Evolutionary conservation across 2,888 invertebrate genomes (phyloP).

Genomic region (Caenorhabditis wallacei): DNA sequence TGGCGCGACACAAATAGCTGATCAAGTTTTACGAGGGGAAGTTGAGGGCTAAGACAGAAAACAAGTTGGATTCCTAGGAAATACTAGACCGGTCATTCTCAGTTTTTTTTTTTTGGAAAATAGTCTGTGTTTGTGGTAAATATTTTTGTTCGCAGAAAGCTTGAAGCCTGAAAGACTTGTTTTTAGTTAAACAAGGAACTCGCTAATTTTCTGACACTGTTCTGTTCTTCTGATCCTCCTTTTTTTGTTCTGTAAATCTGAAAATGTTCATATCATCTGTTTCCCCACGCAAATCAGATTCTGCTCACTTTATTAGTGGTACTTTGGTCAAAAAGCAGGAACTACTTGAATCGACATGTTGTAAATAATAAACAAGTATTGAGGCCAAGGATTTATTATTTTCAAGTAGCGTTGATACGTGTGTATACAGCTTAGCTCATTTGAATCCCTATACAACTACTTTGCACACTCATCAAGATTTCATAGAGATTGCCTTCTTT

Average conservation of each 20-base stretch:
- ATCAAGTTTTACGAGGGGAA: conserved; percentile 16
- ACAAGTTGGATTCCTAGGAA: conserved; percentile 22
- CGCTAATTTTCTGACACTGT: neutral
- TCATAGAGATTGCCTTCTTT: conserved; percentile 25
- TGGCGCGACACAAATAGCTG: conserved; percentile 4
- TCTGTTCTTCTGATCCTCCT: neutral
- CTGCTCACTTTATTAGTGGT: conserved; percentile 1
- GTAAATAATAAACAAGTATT: conserved; percentile 60
- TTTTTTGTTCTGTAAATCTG: neutral
- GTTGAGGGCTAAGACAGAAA: neutral
- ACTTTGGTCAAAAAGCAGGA: conserved; percentile 36
- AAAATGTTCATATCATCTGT: neutral
- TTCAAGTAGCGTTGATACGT: conserved; percentile 10
- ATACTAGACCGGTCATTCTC: conserved; percentile 23
- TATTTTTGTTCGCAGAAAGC: conserved; percentile 24
- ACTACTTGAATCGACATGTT: conserved; percentile 24
- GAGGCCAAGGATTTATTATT: neutral
- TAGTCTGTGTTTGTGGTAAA: conserved; percentile 1
- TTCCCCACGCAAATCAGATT: neutral
- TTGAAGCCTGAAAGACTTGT: neutral
- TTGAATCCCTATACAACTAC: neutral
- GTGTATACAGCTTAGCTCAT: conserved; percentile 10
- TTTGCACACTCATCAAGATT: conserved; percentile 21
- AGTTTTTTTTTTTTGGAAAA: conserved; percentile 12
- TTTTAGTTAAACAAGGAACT: neutral